Conservation (phyloP, 2,888 invertebrate species). For the Petrophora chlorosata region DNA sequence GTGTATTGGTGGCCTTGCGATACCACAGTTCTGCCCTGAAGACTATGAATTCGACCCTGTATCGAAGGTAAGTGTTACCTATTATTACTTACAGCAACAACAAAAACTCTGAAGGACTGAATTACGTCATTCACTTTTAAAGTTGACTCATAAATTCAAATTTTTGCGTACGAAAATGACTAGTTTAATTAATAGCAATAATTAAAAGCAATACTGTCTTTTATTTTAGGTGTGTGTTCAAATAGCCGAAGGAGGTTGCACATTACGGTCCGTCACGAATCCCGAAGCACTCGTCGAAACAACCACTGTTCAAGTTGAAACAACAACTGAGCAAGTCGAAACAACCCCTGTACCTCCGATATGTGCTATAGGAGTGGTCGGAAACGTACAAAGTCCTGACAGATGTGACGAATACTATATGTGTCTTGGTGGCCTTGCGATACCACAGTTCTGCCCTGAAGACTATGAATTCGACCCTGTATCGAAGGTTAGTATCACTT, state of each 20-base stretch:
- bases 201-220: too few relatives aligned
- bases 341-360: constrained; percentile 11
- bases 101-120: too few relatives aligned
- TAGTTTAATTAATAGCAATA: too few relatives aligned
- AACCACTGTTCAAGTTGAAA: constrained; percentile 13
- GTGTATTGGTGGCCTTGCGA: constrained; percentile 43
- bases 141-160: too few relatives aligned
- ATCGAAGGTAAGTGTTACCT: constrained; percentile 38
- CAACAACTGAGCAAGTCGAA: constrained; percentile 4
- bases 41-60: constrained; percentile 45
- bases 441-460: constrained; percentile 33
- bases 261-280: background rate
- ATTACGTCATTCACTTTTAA: too few relatives aligned
- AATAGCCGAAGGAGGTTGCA: constrained; percentile 22
- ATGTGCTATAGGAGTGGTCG: constrained; percentile 36
- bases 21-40: constrained; percentile 41
- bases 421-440: constrained; percentile 33
- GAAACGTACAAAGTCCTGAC: constrained; percentile 41
- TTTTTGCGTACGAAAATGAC: too few relatives aligned
- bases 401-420: constrained; percentile 43
- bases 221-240: too few relatives aligned
- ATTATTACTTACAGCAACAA: too few relatives aligned
- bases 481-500: constrained; percentile 37
- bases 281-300: background rate
- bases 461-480: constrained; percentile 40